Evolutionary conservation across 2,888 invertebrate species (phyloP).

Genomic region (Polyommatus icarus): DNA sequence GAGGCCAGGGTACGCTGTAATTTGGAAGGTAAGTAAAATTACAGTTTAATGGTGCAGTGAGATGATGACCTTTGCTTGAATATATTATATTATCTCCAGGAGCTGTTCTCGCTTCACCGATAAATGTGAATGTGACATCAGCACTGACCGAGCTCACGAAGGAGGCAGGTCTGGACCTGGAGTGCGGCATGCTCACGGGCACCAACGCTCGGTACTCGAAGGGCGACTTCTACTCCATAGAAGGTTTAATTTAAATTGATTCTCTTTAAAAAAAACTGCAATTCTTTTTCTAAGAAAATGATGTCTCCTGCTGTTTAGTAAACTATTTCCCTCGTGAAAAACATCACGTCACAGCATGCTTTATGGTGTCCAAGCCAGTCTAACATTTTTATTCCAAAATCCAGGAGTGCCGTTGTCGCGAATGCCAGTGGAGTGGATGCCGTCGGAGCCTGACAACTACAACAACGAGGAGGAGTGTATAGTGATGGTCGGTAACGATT

Average conservation of each 20-base stretch:
- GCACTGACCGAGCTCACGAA: neutral
- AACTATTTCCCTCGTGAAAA: neutral
- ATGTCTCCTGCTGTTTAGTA: no score
- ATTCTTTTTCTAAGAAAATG: no score
- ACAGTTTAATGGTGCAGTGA: no score
- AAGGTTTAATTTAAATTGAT: neutral
- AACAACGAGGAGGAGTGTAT: slow-evolving; percentile 16
- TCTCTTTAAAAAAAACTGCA: no score
- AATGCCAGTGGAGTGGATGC: slow-evolving; percentile 29
- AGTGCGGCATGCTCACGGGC: slow-evolving; percentile 20
- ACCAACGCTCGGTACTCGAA: slow-evolving; percentile 3
- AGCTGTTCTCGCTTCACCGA: slow-evolving; percentile 28
- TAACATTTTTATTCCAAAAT: neutral
- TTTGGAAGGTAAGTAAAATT: slow-evolving; percentile 2
- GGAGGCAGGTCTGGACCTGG: neutral
- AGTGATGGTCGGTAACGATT: neutral
- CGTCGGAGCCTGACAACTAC: slow-evolving; percentile 17
- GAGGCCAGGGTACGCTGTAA: slow-evolving; percentile 7
- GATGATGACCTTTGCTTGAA: no score
- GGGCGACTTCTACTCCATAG: slow-evolving; percentile 18
- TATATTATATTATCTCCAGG: slow-evolving; percentile 8
- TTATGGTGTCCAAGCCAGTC: neutral
- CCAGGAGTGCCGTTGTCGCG: slow-evolving; percentile 13
- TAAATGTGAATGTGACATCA: neutral
- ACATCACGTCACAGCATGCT: neutral